phyloP scores from a whole-genome alignment of 2,797 vertebrate species.

The Sebastes wilsoni region DNA sequence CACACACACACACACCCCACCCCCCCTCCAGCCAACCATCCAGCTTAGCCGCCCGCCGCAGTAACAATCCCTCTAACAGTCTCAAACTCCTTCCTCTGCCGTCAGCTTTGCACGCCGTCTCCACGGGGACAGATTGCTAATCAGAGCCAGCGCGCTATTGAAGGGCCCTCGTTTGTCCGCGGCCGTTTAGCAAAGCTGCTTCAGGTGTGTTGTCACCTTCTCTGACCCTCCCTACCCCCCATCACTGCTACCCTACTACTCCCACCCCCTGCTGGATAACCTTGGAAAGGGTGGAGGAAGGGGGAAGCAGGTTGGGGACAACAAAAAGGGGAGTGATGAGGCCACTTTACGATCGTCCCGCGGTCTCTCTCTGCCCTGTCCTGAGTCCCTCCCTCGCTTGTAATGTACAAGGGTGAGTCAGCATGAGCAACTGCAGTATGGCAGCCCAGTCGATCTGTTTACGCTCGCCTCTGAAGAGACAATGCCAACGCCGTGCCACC shows the following conservation, averaged over 20 bases:
- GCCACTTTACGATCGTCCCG: slow-evolving; percentile 31
- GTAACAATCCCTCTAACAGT: slow-evolving; percentile 59
- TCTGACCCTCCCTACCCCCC: slow-evolving; percentile 14
- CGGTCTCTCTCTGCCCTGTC: slow-evolving; percentile 10
- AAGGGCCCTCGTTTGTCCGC: slow-evolving; percentile 46
- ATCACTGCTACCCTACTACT: not conserved
- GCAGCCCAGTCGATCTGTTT: slow-evolving; percentile 67
- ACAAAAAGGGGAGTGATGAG: slow-evolving; percentile 16
- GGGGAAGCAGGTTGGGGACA: slow-evolving; percentile 11
- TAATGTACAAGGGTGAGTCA: slow-evolving; percentile 77
- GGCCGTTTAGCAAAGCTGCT: slow-evolving; percentile 22
- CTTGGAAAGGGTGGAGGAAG: slow-evolving; percentile 51
- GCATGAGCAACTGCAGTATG: slow-evolving; percentile 70
- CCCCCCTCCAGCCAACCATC: slow-evolving; percentile 12
- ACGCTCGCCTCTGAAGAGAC: slow-evolving; percentile 55
- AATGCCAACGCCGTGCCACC: slow-evolving; percentile 34
- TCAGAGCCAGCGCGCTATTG: slow-evolving; percentile 41
- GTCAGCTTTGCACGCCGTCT: slow-evolving; percentile 26
- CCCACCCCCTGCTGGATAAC: slow-evolving; percentile 47
- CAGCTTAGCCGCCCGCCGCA: slow-evolving; percentile 40
- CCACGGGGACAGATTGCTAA: slow-evolving; percentile 57
- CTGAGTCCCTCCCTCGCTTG: slow-evolving; percentile 37
- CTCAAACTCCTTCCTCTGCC: slow-evolving; percentile 26
- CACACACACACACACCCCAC: not conserved
- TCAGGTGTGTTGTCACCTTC: slow-evolving; percentile 42